Evolutionary conservation across 2,797 vertebrate genomes (phyloP).

Genomic region (Limnodromus scolopaceus): DNA sequence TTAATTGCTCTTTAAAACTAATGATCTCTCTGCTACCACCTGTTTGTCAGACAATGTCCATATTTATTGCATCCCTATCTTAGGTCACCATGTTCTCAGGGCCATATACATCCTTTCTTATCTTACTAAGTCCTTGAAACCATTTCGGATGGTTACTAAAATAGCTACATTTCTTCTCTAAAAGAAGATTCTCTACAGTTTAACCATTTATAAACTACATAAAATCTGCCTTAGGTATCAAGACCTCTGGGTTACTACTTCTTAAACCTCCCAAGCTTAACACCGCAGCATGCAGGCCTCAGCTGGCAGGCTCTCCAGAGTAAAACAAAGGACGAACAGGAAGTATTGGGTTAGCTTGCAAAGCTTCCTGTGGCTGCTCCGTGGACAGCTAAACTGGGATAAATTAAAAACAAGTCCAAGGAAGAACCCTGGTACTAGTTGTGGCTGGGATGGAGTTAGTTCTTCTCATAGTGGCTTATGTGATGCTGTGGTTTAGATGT

Average conservation of each 20-base stretch:
- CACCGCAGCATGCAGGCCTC: neutral
- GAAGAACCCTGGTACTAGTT: neutral
- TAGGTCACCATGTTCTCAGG: too few relatives aligned
- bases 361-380: neutral
- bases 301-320: neutral
- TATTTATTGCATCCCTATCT: too few relatives aligned
- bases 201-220: too few relatives aligned
- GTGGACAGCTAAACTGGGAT: neutral
- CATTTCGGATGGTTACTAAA: too few relatives aligned
- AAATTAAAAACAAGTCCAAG: neutral
- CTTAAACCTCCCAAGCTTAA: neutral
- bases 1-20: too few relatives aligned
- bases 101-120: too few relatives aligned
- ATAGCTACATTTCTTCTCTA: too few relatives aligned
- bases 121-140: too few relatives aligned
- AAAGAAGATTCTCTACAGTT: too few relatives aligned
- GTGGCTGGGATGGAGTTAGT: neutral
- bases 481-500: neutral
- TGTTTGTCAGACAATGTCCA: too few relatives aligned
- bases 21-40: too few relatives aligned
- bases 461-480: neutral
- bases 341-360: neutral
- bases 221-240: too few relatives aligned
- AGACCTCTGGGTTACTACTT: neutral
- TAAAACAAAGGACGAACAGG: neutral